Evolutionary conservation across 1,140 invertebrate species (phyloP).

Genomic region (Zaprionus davidi): DNA sequence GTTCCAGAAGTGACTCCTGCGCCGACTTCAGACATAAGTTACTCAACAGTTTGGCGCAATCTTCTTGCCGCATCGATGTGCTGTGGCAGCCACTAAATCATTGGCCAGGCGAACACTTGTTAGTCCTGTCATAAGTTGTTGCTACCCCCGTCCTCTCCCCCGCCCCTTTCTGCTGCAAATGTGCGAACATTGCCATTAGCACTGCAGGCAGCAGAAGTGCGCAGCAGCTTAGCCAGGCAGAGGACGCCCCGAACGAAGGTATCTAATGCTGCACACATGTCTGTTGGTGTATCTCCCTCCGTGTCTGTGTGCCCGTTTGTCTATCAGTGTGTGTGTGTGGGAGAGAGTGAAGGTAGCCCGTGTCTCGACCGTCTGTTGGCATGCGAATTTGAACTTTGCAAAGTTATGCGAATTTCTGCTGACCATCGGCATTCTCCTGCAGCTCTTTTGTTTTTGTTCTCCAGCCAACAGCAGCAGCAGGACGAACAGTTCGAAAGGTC

Average conservation of each 20-base stretch:
- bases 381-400: constrained; percentile 67
- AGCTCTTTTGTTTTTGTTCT: constrained; percentile 74
- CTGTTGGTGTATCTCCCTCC: background rate
- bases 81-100: constrained; percentile 50
- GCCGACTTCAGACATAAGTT: constrained; percentile 35
- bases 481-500: constrained; percentile 64
- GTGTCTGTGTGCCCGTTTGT: constrained; percentile 35
- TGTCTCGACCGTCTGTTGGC: constrained; percentile 54
- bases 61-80: constrained; percentile 9
- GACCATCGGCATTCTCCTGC: constrained; percentile 77
- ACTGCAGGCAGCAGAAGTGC: constrained; percentile 47
- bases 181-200: constrained; percentile 73
- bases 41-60: constrained; percentile 37
- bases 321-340: constrained; percentile 31
- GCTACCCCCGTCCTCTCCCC: background rate
- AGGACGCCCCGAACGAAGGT: constrained; percentile 31
- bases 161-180: constrained; percentile 26
- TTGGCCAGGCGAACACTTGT: constrained; percentile 54
- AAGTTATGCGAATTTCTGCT: constrained; percentile 81
- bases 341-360: constrained; percentile 21
- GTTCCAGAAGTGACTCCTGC: constrained; percentile 47
- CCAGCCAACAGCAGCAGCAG: background rate
- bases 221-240: constrained; percentile 57
- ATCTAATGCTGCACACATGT: constrained; percentile 11
- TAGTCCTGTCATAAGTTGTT: constrained; percentile 54